Base-by-base conservation (phyloP, 2,113 vertebrate species). In the Ranitomeya variabilis region DNA sequence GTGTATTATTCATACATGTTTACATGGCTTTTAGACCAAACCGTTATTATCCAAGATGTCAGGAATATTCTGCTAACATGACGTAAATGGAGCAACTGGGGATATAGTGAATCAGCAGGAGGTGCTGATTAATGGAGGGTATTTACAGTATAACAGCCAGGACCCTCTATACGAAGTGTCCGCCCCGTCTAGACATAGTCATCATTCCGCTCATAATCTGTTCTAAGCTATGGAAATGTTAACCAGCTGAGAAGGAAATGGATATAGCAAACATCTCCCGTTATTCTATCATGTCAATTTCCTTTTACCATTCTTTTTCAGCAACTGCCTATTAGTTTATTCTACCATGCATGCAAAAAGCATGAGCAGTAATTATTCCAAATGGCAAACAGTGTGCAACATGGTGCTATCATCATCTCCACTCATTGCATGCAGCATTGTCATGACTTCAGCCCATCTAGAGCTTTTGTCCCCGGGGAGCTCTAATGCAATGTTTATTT, bases 401-500 rank as follows among this genome's bases (percentile, higher is more conserved):
- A 87, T 69, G 86, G 55, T 86, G 80, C 1, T 86, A 81, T 85
- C 88, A 54, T 81, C n/a, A 52, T 87, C 87, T 86, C 55, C 59
- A 77, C 71, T 89, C 79, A 18, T 86, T 21, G 91, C 81, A 82
- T 90, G 86, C 0, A 21, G 74, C 23, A 66, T 77, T 91, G 86
- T 76, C 54, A 87, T 87, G 90, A 88, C 84, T 86, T 60, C 57
- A 74, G 0, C 77, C 31, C 66, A 78, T 12, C 88, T 76, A 90
- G 89, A 90, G 86, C 77, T 90, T 74, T 91, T 90, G 69, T 76
- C 91, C 87, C 90, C 14, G 62, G 73, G 83, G 13, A 19, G 26
- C 87, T 83, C 90, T 92, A 92, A 91, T 91, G 85, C 90, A 87
- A 89, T 90, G 87, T 91, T 92, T 91, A 92, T 83, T 80, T 90